Conservation (phyloP, 1,140 invertebrate genomes). For the Batillaria attramentaria region DNA sequence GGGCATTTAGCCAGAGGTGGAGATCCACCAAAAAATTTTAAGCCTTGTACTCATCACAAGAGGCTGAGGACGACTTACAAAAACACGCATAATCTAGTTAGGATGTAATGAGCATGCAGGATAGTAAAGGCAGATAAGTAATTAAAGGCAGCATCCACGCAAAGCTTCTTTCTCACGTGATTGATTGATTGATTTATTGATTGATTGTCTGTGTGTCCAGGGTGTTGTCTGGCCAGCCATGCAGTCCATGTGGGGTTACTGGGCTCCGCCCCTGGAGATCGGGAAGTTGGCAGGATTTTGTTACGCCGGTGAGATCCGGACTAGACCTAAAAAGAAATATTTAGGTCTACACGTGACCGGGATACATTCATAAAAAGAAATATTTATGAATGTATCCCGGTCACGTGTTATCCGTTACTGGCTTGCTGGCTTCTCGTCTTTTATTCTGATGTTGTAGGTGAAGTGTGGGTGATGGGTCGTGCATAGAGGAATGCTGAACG, state of each 20-base stretch:
- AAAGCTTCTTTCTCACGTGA: not conserved
- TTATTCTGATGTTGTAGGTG: too few species aligned
- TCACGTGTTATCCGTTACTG: too few species aligned
- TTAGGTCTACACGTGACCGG: not conserved
- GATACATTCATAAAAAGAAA: not conserved
- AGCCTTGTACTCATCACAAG: not conserved
- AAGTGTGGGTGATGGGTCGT: too few species aligned
- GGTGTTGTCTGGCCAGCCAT: constrained; percentile 92
- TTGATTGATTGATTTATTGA: too few species aligned
- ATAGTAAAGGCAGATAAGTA: not conserved
- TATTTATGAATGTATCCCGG: not conserved
- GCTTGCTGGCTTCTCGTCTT: too few species aligned
- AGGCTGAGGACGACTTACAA: not conserved
- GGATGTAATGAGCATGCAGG: not conserved
- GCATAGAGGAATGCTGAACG: too few species aligned
- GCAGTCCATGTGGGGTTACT: constrained; percentile 86
- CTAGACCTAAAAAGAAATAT: not conserved
- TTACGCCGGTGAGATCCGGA: constrained; percentile 53
- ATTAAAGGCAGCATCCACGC: not conserved
- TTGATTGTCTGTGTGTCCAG: constrained; percentile 70
- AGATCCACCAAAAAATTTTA: not conserved
- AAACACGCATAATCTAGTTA: not conserved
- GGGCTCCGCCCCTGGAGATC: constrained; percentile 87
- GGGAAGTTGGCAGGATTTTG: constrained; percentile 66
- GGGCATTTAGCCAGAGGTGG: not conserved